Percentiles rank a stretch among this genome's conserved stretches.
Evolutionary conservation across 2,888 invertebrate species (phyloP).

Genomic region (Terebella lapidaria): DNA sequence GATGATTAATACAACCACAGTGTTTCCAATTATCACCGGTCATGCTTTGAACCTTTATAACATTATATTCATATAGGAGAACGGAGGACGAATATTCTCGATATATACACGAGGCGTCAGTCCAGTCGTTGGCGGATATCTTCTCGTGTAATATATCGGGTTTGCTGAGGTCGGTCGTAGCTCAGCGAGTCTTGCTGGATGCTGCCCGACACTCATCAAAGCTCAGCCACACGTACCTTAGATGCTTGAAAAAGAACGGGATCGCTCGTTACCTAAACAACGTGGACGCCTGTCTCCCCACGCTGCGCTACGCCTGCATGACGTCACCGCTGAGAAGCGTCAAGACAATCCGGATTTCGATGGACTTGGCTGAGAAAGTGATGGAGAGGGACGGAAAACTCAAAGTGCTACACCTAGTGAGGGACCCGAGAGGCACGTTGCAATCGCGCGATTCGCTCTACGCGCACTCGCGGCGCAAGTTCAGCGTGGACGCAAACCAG

Average conservation of each 20-base stretch:
- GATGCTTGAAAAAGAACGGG: not conserved
- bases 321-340: not conserved
- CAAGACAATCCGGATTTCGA: not conserved
- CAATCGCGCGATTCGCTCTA: not conserved
- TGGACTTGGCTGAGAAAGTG: not conserved
- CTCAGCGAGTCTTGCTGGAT: not conserved
- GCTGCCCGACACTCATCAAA: not conserved
- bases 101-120: not conserved
- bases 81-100: not conserved
- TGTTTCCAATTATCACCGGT: no score
- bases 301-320: not conserved
- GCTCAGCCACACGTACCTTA: not conserved
- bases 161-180: not conserved
- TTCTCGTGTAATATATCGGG: not conserved
- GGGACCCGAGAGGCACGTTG: not conserved
- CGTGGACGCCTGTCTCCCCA: not conserved
- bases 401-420: not conserved
- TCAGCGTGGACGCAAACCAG: not conserved
- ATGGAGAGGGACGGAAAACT: not conserved
- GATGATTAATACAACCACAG: no score
- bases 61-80: not conserved
- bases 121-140: not conserved
- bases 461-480: not conserved
- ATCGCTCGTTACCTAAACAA: not conserved
- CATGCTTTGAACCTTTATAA: not conserved